phyloP scores from a whole-genome alignment of 1,140 invertebrate genomes.

The Lordiphosa collinella region DNA sequence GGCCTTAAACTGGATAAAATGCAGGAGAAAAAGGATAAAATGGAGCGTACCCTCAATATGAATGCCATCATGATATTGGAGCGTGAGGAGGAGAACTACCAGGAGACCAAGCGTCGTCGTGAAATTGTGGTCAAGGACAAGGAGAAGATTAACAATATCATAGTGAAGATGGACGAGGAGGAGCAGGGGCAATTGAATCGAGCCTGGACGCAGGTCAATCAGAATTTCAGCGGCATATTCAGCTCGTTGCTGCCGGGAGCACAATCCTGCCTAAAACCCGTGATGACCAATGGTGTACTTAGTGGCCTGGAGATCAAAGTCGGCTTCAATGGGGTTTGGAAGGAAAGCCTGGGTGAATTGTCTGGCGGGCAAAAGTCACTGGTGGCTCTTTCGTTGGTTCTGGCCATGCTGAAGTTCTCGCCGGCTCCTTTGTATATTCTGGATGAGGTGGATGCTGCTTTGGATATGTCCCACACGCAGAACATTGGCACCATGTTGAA shows the following conservation, averaged over 20 bases:
- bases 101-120: slow-evolving; percentile 90
- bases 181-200: slow-evolving; percentile 89
- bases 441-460: slow-evolving; percentile 99
- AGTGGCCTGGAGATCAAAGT: slow-evolving; percentile 95
- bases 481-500: slow-evolving; percentile 99
- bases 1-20: slow-evolving; percentile 83
- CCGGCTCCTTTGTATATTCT: slow-evolving; percentile 99
- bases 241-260: slow-evolving; percentile 93
- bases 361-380: slow-evolving; percentile 98
- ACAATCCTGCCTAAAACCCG: slow-evolving; percentile 90
- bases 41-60: slow-evolving; percentile 90
- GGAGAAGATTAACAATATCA: slow-evolving; percentile 89
- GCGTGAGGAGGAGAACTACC: slow-evolving; percentile 92
- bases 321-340: slow-evolving; percentile 96
- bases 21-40: slow-evolving; percentile 85
- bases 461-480: slow-evolving; percentile 99
- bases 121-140: slow-evolving; percentile 93
- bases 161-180: slow-evolving; percentile 93
- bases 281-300: slow-evolving; percentile 86
- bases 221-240: slow-evolving; percentile 98
- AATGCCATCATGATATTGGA: slow-evolving; percentile 92
- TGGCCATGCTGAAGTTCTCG: slow-evolving; percentile 97
- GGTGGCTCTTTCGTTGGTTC: slow-evolving; percentile 96
- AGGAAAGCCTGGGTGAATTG: slow-evolving; percentile 96
- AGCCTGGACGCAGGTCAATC: slow-evolving; percentile 91